These are phyloP conservation scores for Odontocolon sp. DNA, from an alignment of 2,888 invertebrate genomes.

Conservation along the genomic window DNA sequence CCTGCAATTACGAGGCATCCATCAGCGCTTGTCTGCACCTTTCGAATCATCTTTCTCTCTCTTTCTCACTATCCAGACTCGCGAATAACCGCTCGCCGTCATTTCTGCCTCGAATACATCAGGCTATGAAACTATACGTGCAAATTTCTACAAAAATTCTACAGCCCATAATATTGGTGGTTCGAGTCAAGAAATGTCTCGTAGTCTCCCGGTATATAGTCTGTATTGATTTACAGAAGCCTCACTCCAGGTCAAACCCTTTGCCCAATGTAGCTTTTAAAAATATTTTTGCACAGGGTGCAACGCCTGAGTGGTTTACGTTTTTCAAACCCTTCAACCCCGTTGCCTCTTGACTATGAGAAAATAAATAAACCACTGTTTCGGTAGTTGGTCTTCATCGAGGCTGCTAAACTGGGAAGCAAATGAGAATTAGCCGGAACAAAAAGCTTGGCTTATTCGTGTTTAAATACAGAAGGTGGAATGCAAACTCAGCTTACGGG, in stretches of 20 bases:
- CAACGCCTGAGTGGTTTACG: slow-evolving; percentile 20
- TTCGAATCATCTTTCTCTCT: slow-evolving; percentile 38
- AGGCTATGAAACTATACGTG: not conserved
- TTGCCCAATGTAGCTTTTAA: slow-evolving; percentile 40
- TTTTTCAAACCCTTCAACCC: slow-evolving; percentile 38
- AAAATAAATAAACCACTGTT: slow-evolving; percentile 55
- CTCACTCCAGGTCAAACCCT: slow-evolving; percentile 42
- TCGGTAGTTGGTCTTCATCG: slow-evolving; percentile 51
- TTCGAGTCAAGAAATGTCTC: not conserved
- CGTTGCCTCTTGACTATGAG: not conserved
- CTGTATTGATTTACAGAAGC: slow-evolving; percentile 60
- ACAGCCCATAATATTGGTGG: not conserved
- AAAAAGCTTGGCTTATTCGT: slow-evolving; percentile 62
- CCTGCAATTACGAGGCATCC: slow-evolving; percentile 65
- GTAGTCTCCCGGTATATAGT: not conserved
- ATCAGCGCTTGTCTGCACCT: slow-evolving; percentile 66
- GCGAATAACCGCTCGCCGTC: not conserved
- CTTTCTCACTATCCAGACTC: not conserved
- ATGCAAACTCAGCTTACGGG: slow-evolving; percentile 57
- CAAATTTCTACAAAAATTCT: slow-evolving; percentile 8
- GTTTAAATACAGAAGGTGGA: slow-evolving; percentile 63
- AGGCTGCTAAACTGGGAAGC: slow-evolving; percentile 56
- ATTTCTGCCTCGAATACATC: not conserved
- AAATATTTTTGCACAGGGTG: slow-evolving; percentile 71
- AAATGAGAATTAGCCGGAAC: slow-evolving; percentile 73